Evolutionary conservation across 2,113 vertebrate genomes (phyloP), one percentile per base, ranked within the genome.

Genomic region (Dolichallabes microphthalmus): DNA sequence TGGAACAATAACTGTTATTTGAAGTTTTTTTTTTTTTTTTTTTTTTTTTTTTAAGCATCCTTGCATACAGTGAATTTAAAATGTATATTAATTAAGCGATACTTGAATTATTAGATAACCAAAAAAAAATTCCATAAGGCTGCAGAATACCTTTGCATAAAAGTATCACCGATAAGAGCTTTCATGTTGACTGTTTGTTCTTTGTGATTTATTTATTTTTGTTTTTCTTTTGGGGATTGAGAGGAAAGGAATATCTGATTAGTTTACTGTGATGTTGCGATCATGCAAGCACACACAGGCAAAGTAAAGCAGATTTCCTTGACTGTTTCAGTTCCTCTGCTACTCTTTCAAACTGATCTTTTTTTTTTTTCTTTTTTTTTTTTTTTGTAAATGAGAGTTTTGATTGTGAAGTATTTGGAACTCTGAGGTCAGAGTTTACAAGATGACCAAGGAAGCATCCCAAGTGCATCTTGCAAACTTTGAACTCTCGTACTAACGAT

Each of bases 71-170:
- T 58, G 7, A 13, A 60, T 89, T 88, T 82, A 22, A n/a, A 66
- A 57, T 82, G 52, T n/a, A 75, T 86, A 25, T 32, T n/a, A 57
- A 55, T 32, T 58, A 19, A 22, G 45, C 61, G 60, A 61, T 80
- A 69, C 8, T 75, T 30, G 25, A 55, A 17, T 45, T 45, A 17
- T 82, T 60, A 22, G 32, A 57, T 84, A 30, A 30, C 68, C 27
- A 71, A 55, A 55, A 69, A 77, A 83, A 89, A 93, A 95, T 96
- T 98, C 97, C 98, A 99, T 99, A 99, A 99, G 98, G 98, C 97
- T 99, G 98, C 97, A 98, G 96, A 96, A 94, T 96, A 96, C 96
- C 93, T 94, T 95, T 90, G 96, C 96, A 97, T 97, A 95, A 94
- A 94, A 92, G 94, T 95, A 90, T 92, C 92, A 92, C 92, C 90